A percentile compares a stretch with the other conserved stretches of the same genome.
Evolutionary conservation across 2,797 vertebrate species (phyloP).

Genomic region (Cossypha caffra): DNA sequence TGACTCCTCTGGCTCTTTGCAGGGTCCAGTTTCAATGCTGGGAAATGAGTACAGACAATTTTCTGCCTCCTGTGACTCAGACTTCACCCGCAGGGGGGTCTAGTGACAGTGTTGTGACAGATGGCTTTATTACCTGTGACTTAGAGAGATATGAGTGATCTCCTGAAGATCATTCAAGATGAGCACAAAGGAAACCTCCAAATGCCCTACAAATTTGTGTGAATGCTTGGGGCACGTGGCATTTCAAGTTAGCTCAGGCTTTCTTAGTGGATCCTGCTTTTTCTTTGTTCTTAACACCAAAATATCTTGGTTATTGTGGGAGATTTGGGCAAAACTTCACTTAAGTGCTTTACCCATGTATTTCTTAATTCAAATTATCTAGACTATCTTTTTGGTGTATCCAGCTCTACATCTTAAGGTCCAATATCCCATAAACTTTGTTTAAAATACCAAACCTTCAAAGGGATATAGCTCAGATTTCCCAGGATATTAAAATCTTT

Average conservation of each 20-base stretch:
- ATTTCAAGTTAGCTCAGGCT: not conserved
- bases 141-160: not conserved
- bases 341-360: not conserved
- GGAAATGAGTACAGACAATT: not conserved
- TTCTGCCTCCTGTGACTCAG: not conserved
- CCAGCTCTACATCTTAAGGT: not conserved
- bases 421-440: not conserved
- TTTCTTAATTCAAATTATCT: not conserved
- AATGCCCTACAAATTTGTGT: not conserved
- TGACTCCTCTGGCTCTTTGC: not conserved
- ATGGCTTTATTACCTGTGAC: conserved; percentile 37
- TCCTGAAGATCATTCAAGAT: not conserved
- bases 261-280: not conserved
- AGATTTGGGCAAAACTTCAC: not conserved
- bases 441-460: conserved; percentile 15
- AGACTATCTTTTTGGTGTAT: not conserved
- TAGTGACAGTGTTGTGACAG: not conserved
- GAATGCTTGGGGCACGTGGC: not conserved
- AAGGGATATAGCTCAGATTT: not conserved
- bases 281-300: not conserved
- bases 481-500: not conserved
- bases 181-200: not conserved
- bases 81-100: not conserved
- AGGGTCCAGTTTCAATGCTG: accelerated
- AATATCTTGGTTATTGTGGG: not conserved